These are phyloP conservation scores for Urosaurus nigricauda DNA, from an alignment of 2,797 vertebrate species.

Conservation along the genomic window DNA sequence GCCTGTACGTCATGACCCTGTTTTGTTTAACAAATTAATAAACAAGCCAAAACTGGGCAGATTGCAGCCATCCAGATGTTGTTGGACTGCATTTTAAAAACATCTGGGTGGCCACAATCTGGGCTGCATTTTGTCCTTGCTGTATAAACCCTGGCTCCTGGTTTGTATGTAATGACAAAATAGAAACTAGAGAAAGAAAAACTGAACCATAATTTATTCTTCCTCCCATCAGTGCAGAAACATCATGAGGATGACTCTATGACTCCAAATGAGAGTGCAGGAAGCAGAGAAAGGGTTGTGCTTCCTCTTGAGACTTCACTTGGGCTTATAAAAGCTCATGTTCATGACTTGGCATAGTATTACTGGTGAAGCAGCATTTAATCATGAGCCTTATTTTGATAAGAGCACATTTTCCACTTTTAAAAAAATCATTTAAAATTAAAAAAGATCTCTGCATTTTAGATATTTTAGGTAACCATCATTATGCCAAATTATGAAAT, in stretches of 20 bases:
- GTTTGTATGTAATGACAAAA: not conserved
- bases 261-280: too few species aligned
- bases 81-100: too few species aligned
- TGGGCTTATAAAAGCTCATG: not conserved
- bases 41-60: too few species aligned
- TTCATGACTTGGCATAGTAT: not conserved
- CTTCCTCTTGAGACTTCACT: not conserved
- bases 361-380: conserved; percentile 11
- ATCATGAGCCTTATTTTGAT: conserved; percentile 25
- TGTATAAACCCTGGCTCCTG: not conserved
- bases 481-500: not conserved
- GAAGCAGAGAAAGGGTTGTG: not conserved
- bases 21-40: not conserved
- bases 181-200: not conserved
- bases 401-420: conserved; percentile 8
- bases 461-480: not conserved
- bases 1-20: not conserved
- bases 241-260: too few species aligned
- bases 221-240: not conserved
- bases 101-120: too few species aligned
- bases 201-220: not conserved
- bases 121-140: not conserved
- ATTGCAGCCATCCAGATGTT: too few species aligned
- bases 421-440: not conserved
- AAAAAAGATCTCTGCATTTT: not conserved